Evolutionary conservation across 2,888 invertebrate genomes (phyloP), one percentile per base, ranked within the genome.

Genomic region (Eristalis tenax): DNA sequence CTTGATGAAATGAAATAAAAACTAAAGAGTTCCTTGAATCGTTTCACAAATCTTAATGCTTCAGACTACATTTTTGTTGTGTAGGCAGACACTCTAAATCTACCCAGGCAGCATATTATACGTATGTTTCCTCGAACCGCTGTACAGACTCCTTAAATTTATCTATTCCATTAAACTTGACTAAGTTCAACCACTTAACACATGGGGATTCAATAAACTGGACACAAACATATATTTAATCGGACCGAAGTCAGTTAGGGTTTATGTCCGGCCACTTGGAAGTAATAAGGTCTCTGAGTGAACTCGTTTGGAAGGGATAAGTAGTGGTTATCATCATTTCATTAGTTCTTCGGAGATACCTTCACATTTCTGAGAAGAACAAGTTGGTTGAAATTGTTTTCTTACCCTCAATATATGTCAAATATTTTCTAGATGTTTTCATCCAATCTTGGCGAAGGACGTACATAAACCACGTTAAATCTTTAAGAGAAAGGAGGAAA

Each of bases 281-380:
- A 50, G 50, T 50, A 50, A 50, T 50, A 50, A 50, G 50, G 50
- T 50, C 50, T 50, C 50, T 50, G 50, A 50, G 50, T 50, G 50
- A 50, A 50, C 18, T 50, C 50, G 50, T n/a, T 50, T 18, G 50
- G 50, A 50, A 50, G 50, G 50, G 18, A 18, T 50, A 50, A 50
- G 50, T 8, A 50, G 50, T 50, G 50, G 18, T 50, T 50, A 50
- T 50, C 18, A 18, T 50, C 50, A 50, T 50, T 50, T 50, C 50
- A 50, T 50, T 50, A 50, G 50, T 50, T 50, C 50, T 18, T 50
- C 50, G 6, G 2, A 50, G 18, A 18, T 18, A 18, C 8, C 50
- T 50, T 50, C 18, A 18, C 18, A 50, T 50, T n/a, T 50, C 50
- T 18, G 18, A 8, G 18, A 18, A 18, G 18, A 50, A 50, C 50